Base-by-base conservation (phyloP, 2,113 vertebrate species). In the Platichthys stellatus region DNA sequence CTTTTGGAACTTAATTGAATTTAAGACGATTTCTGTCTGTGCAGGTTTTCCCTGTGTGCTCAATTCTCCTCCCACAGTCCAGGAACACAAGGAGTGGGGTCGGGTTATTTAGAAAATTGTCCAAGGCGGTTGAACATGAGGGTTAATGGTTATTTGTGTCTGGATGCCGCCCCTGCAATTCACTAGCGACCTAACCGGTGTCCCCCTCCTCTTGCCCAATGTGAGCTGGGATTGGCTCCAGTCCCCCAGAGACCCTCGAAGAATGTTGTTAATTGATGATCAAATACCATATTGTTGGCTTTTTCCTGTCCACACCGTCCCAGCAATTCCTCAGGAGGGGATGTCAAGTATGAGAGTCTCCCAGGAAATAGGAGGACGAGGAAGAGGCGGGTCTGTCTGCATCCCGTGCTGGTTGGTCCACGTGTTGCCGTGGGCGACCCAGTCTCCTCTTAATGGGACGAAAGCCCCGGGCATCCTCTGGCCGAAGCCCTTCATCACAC, bases 401-500 rank as follows among this genome's bases (percentile, higher is more conserved):
- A 47, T 78, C 68, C 76, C 26, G 56, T 69, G 45, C 24, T 35
- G 76, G 63, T 69, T 72, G 72, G 78, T 81, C 79, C 72, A 81
- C n/a, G 49, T 85, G 78, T 82, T 76, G 84, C 84, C 54, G 43
- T 57, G 72, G 86, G 86, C 71, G n/a, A 83, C 51, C 21, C 72
- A 77, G 63, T 71, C 74, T 86, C n/a, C 57, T 80, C 68, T 84
- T 76, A 72, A 81, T 73, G 71, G 76, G 59, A 88, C 81, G 75
- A 84, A 75, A 61, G 69, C 31, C 31, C 66, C 2, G 2, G 13
- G 23, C 60, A 54, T 66, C 72, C 62, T 76, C 43, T 53, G 74
- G 60, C 64, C 71, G 26, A 54, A 75, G 54, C 49, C 47, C 64
- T 66, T 72, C 40, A 54, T 69, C 26, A 66, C 24, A 65, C n/a